phyloP scores from a whole-genome alignment of 37 sponge, comb jelly and placozoan genomes.

The Haliclona indistincta region DNA sequence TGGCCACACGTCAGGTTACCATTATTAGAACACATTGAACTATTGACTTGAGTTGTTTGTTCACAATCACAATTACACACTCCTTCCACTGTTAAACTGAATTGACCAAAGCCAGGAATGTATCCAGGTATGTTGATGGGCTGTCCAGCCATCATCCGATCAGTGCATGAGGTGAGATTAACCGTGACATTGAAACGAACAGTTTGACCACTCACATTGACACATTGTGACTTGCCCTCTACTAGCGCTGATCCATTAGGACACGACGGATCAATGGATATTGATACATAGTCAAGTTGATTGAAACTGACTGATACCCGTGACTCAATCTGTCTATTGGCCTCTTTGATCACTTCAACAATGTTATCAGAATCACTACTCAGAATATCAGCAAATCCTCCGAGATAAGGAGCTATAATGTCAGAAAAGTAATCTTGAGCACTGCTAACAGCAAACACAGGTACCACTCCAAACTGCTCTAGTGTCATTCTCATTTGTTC shows the following conservation, averaged over 20 bases:
- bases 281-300: background rate
- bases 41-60: background rate
- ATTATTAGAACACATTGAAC: background rate
- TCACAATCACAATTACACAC: constrained; percentile 21
- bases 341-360: constrained; percentile 11
- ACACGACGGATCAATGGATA: background rate
- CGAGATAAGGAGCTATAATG: background rate
- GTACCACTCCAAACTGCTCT: background rate
- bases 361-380: constrained; percentile 31
- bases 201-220: background rate
- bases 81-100: background rate
- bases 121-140: background rate
- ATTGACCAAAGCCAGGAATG: constrained; percentile 18
- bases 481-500: background rate
- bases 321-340: constrained; percentile 9
- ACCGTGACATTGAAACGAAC: background rate
- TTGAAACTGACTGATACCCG: background rate
- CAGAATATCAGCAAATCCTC: constrained; percentile 8
- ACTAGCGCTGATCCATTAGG: background rate
- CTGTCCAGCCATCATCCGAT: background rate
- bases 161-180: background rate
- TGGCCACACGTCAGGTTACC: constrained; percentile 34
- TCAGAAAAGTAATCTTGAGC: background rate
- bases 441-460: background rate
- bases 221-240: background rate